phyloP scores from a whole-genome alignment of 1,140 invertebrate species.

The Pteromalus puparum region DNA sequence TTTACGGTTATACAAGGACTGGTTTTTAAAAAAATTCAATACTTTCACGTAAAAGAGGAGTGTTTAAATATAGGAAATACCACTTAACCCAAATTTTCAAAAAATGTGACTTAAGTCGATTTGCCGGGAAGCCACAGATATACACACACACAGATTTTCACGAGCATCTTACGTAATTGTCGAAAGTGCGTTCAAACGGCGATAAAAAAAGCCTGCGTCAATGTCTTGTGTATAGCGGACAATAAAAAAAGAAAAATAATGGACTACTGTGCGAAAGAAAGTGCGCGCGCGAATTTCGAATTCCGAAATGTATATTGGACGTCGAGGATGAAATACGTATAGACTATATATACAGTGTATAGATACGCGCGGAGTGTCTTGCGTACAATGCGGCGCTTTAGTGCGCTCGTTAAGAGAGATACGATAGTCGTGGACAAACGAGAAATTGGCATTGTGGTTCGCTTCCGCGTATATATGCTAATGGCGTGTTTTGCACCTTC shows the following conservation, averaged over 20 bases:
- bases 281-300: background rate
- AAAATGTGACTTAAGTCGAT: no score
- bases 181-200: no score
- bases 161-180: background rate
- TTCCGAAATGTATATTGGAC: background rate
- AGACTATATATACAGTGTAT: background rate
- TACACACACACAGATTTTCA: no score
- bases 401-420: conserved; percentile 31
- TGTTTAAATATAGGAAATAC: no score
- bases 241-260: background rate
- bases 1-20: no score
- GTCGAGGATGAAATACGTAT: background rate
- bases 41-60: no score
- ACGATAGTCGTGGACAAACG: background rate
- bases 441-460: conserved; percentile 7
- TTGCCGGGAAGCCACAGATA: no score
- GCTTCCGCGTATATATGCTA: background rate
- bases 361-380: background rate
- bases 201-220: background rate
- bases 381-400: background rate
- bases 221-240: background rate
- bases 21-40: no score
- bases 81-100: no score
- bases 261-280: background rate
- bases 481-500: background rate